Percentiles rank a stretch among this genome's conserved stretches.
Evolutionary conservation across 2,797 vertebrate genomes (phyloP).

Genomic region (Anolis apletophallus): DNA sequence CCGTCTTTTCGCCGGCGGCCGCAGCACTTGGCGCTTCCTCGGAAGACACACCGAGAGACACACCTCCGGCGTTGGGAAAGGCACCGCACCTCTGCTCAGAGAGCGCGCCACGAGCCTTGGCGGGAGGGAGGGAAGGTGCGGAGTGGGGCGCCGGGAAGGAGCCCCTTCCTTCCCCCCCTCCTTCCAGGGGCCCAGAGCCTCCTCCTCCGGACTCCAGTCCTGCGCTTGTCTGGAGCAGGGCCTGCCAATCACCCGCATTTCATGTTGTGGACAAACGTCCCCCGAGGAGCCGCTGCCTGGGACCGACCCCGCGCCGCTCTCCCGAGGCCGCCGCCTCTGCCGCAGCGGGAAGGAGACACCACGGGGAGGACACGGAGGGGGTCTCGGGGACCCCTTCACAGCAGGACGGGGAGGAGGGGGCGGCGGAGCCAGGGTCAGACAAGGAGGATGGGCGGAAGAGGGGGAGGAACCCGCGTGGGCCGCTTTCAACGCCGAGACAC

Average conservation of each 20-base stretch:
- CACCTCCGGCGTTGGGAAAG: too few species aligned
- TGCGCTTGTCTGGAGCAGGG: conserved; percentile 31
- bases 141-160: too few species aligned
- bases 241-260: conserved; percentile 27
- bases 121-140: background rate
- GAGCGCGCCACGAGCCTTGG: too few species aligned
- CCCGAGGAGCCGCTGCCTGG: conserved; percentile 30
- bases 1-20: background rate
- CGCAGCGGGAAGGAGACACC: background rate
- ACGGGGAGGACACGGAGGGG: background rate
- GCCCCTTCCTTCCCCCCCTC: background rate
- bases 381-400: background rate
- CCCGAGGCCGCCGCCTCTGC: background rate
- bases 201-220: conserved; percentile 18
- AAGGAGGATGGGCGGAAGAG: conserved; percentile 14
- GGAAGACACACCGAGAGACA: too few species aligned
- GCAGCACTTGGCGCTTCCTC: background rate
- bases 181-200: conserved; percentile 3
- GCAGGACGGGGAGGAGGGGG: background rate
- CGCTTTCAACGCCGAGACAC: background rate
- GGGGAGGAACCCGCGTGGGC: background rate
- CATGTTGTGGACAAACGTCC: conserved; percentile 42
- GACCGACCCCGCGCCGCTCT: conserved; percentile 6
- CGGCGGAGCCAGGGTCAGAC: conserved; percentile 15
- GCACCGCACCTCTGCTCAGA: too few species aligned